Evolutionary conservation across 2,888 invertebrate genomes (phyloP).

Genomic region (Neuroscelio doddi): DNA sequence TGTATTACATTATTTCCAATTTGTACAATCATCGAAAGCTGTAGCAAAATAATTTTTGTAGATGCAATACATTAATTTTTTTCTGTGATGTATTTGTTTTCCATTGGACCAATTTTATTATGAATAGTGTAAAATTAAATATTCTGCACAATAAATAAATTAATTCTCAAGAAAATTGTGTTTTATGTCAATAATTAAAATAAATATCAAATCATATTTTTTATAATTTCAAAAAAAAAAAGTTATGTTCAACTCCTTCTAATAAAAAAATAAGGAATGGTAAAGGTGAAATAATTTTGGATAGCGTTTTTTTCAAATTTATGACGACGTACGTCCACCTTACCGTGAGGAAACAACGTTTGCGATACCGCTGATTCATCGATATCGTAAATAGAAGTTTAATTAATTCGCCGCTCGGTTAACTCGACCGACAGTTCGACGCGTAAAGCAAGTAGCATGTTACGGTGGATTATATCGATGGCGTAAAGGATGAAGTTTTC

Average conservation of each 20-base stretch:
- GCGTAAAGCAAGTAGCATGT: constrained; percentile 52
- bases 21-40: too few relatives aligned
- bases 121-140: too few relatives aligned
- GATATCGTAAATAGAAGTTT: constrained; percentile 72
- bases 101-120: too few relatives aligned
- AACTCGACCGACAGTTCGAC: constrained; percentile 64
- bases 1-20: too few relatives aligned
- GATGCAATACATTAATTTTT: too few relatives aligned
- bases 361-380: constrained; percentile 68
- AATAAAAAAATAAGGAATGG: constrained; percentile 15
- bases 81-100: too few relatives aligned
- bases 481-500: constrained; percentile 57
- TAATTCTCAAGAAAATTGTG: too few relatives aligned
- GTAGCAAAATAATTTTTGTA: too few relatives aligned
- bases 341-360: constrained; percentile 35
- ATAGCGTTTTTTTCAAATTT: constrained; percentile 46
- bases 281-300: constrained; percentile 39
- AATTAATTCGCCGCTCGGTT: constrained; percentile 70
- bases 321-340: constrained; percentile 32
- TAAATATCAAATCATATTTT: neutral
- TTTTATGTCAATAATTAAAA: neutral
- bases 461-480: constrained; percentile 55
- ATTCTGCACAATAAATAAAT: too few relatives aligned
- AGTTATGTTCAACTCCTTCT: neutral
- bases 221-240: neutral